Evolutionary conservation across 2,888 invertebrate genomes (phyloP), one percentile per base, ranked within the genome.

Genomic region (Lasioglossum vierecki): DNA sequence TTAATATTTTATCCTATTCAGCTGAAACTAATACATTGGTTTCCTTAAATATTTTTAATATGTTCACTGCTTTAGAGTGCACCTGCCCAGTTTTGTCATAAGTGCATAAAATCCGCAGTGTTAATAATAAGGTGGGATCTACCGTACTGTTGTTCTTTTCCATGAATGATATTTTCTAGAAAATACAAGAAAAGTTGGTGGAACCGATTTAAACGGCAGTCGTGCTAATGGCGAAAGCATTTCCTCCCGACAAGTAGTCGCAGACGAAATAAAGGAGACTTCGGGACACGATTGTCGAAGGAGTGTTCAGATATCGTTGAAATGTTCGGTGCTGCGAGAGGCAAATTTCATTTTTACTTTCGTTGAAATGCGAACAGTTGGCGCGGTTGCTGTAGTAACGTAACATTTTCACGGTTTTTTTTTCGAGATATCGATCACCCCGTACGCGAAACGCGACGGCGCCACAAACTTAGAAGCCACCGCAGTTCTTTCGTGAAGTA

Each of bases 391-490:
- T 81, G 78, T 84, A 80, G 84, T 79, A 89, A 89, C 89, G 88
- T 85, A 83, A 90, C 86, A 87, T 88, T 89, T 88, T 88, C 88
- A 88, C 84, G 70, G 81, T 8, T 53, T n/a, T 8, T 53, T n/a
- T 92, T 90, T 88, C 88, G 88, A 88, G 88, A 88, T 91, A 92
- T 92, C 91, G 92, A 92, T 92, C 91, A 90, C 85, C 76, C 79
- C 82, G 78, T 80, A 63, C 80, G 88, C 90, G 84, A 89, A 92
- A 91, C 89, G 88, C 89, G 89, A 88, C 91, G 91, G 89, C 90
- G 90, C 84, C 80, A 80, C 88, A 84, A 85, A 88, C 88, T 87
- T 89, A 88, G 89, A 89, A 90, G 90, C 89, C 87, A 88, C 86
- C 86, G 84, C 87, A 86, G 89, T 90, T 88, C 91, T 89, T 86